Base-by-base conservation (phyloP, 2,888 invertebrate species). In the Dascillus cervinus region DNA sequence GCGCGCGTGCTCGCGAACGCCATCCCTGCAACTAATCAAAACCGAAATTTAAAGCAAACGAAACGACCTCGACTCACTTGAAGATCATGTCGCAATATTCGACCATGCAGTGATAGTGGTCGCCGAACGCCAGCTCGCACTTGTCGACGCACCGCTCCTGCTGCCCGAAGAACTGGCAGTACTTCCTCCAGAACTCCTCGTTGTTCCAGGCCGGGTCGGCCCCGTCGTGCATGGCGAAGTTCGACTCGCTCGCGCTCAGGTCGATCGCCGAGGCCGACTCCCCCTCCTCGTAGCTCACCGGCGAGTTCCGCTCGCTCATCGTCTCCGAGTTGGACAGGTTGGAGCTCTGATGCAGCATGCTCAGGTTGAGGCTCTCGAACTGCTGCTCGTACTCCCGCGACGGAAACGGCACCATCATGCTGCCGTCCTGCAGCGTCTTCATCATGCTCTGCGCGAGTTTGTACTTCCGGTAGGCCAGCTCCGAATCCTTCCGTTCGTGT, bases 401-500 rank as follows among this genome's bases (percentile, higher is more conserved):
- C 5, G 30, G 26, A 13, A 27, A 30, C 35, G 70, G 70, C 14
- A 70, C 64, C 35, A 68, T 70, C 43, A 70, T 71, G 4, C 71
- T 64, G 2, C 73, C 66, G 8, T 71, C 69, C 33, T 75, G 71
- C 33, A 76, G 69, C 3, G 73, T 71, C 43, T 75, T 59, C 62
- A 60, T 73, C 72, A 67, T 75, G 62, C 64, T 71, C 52, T 74
- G 73, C 3, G 66, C 63, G 40, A 79, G 62, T 60, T 79, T 77
- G 63, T 77, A 82, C 61, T 77, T 85, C 60, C 87, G 73, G 65
- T 89, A 89, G 3, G 83, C 87, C 61, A 87, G 72, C 58, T 96
- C 95, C 15, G 87, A 85, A 53, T 94, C 92, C 55, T 88, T 82
- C 26, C 95, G 77, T 64, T 97, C 96, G 64, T 97, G 97, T 59